Percentiles rank a stretch among this genome's conserved stretches.
These are phyloP conservation scores for Himalopsyche kuldschensis DNA, from an alignment of 2,888 invertebrate genomes.

Conservation along the genomic window DNA sequence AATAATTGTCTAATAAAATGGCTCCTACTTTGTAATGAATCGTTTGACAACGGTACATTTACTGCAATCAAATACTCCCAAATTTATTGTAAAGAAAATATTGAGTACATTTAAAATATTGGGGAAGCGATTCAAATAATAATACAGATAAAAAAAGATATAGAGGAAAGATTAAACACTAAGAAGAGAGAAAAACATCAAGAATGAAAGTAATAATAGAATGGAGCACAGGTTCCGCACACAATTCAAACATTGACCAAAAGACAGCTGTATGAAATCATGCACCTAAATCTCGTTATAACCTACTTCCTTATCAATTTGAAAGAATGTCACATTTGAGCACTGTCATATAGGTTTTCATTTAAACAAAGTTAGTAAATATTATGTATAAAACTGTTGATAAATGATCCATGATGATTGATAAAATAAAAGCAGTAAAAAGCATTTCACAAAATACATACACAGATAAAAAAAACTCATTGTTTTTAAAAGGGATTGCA, in stretches of 20 bases:
- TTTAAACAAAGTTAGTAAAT: not conserved
- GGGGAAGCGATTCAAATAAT: not conserved
- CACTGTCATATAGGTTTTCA: not conserved
- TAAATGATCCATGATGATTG: not conserved
- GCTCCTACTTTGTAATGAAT: not conserved
- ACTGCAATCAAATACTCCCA: conserved; percentile 46
- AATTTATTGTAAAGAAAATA: conserved; percentile 41
- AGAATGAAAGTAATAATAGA: not conserved
- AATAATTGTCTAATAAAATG: not conserved
- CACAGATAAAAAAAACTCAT: not conserved
- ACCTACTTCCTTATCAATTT: conserved; percentile 36
- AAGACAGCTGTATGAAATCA: conserved; percentile 22
- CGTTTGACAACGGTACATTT: not conserved
- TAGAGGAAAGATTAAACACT: not conserved
- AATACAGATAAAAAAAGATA: not conserved
- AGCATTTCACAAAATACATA: not conserved
- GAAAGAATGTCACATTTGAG: conserved; percentile 21
- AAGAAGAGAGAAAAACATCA: not conserved
- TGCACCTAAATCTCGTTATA: conserved; percentile 50
- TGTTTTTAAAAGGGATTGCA: not conserved
- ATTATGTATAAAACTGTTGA: conserved; percentile 3
- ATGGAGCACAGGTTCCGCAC: not conserved
- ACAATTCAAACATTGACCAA: not conserved
- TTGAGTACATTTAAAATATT: not conserved
- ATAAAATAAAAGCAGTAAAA: not conserved